phyloP scores from a whole-genome alignment of 1,140 invertebrate species.

The Aphis gossypii region DNA sequence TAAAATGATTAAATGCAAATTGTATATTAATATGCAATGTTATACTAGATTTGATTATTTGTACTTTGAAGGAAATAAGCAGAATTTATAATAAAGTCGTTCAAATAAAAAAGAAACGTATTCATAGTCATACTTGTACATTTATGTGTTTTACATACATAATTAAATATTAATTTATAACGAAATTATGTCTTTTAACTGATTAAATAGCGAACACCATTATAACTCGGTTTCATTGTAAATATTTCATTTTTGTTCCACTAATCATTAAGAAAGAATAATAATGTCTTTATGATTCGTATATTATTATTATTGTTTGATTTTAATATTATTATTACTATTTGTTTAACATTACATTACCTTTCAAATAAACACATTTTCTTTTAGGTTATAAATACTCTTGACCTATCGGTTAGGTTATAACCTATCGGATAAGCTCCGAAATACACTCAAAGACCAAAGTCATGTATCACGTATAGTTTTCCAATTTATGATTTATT shows the following conservation, averaged over 20 bases:
- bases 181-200: neutral
- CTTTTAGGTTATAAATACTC: neutral
- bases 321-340: too few relatives aligned
- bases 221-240: neutral
- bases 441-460: too few relatives aligned
- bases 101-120: neutral
- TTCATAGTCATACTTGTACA: neutral
- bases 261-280: neutral
- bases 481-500: too few relatives aligned
- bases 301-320: neutral
- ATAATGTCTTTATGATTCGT: neutral
- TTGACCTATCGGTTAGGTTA: too few relatives aligned
- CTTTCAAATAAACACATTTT: neutral
- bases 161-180: neutral
- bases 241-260: neutral
- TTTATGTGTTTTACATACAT: neutral
- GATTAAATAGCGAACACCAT: neutral
- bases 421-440: too few relatives aligned
- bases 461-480: too few relatives aligned
- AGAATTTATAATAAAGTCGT: neutral
- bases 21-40: neutral
- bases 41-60: too few relatives aligned
- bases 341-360: neutral
- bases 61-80: too few relatives aligned
- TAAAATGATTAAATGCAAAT: neutral